Conservation (phyloP, 35 echinoderm and acorn worm species). For the Eucidaris tribuloides region DNA sequence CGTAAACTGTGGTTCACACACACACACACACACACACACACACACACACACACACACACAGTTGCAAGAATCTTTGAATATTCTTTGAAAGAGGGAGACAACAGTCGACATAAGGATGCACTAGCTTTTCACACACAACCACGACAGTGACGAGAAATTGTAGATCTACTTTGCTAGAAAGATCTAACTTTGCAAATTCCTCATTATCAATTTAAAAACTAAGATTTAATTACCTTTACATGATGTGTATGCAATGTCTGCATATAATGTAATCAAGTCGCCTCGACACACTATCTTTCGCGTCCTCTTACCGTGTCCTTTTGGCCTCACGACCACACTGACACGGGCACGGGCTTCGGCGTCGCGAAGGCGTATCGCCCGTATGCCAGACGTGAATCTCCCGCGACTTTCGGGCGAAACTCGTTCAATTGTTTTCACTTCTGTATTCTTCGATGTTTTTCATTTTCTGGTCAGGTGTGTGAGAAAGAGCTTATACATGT, state of each 20-base stretch:
- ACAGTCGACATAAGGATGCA: too few relatives aligned
- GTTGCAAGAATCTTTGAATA: too few relatives aligned
- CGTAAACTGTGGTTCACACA: too few relatives aligned
- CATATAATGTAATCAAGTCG: conserved; percentile 87
- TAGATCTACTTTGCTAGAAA: too few relatives aligned
- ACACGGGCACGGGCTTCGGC: conserved; percentile 61
- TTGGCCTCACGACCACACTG: conserved; percentile 49
- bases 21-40: too few relatives aligned
- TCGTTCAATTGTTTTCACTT: neutral
- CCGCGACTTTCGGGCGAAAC: neutral
- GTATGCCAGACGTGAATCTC: conserved; percentile 76
- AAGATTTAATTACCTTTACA: conserved; percentile 82
- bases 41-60: too few relatives aligned
- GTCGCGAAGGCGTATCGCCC: conserved; percentile 40
- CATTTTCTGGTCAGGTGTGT: neutral
- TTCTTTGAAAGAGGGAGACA: too few relatives aligned
- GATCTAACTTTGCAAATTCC: too few relatives aligned
- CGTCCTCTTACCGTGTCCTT: conserved; percentile 73
- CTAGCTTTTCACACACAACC: too few relatives aligned
- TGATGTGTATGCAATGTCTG: conserved; percentile 85
- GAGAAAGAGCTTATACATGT: conserved; percentile 36
- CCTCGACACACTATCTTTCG: conserved; percentile 77
- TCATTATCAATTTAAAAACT: too few relatives aligned
- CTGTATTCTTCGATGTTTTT: neutral
- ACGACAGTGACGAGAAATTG: too few relatives aligned